Percentiles rank a stretch among this genome's conserved stretches.
These are phyloP conservation scores for Drosophila subquinaria DNA, from an alignment of 2,888 invertebrate species.

Conservation along the genomic window DNA sequence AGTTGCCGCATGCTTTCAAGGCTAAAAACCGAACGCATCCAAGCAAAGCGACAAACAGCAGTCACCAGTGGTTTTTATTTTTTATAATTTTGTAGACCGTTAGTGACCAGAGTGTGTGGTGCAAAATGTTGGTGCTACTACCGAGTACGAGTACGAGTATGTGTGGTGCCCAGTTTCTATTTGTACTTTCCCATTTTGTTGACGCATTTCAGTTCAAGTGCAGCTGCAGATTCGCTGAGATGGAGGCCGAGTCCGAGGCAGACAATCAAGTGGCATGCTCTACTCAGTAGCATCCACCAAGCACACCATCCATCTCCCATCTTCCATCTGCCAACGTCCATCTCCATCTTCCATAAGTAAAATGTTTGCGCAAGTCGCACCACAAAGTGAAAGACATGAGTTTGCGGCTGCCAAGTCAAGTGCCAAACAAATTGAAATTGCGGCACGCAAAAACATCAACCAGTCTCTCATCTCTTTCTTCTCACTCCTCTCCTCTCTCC, in stretches of 20 bases:
- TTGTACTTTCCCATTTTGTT: conserved; percentile 79
- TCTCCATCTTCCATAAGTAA: conserved; percentile 51
- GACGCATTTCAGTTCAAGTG: conserved; percentile 80
- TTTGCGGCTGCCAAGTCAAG: conserved; percentile 66
- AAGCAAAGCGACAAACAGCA: conserved; percentile 25
- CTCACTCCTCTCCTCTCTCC: background rate
- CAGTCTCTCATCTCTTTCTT: conserved; percentile 18
- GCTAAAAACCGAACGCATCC: conserved; percentile 24
- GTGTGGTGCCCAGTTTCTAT: conserved; percentile 68
- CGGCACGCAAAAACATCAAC: conserved; percentile 76
- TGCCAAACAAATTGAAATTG: conserved; percentile 80
- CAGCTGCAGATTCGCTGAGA: conserved; percentile 65
- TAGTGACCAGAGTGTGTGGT: conserved; percentile 16
- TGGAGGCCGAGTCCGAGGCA: conserved; percentile 7
- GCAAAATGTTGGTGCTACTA: conserved; percentile 32
- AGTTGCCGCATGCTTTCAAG: conserved; percentile 15
- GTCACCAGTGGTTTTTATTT: conserved; percentile 6
- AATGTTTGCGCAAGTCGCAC: conserved; percentile 77
- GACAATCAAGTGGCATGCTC: conserved; percentile 59
- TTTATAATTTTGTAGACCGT: conserved; percentile 12
- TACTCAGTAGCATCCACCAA: conserved; percentile 8
- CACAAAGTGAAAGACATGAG: conserved; percentile 68
- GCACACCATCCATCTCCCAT: conserved; percentile 12
- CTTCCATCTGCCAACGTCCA: conserved; percentile 6
- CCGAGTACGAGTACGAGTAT: background rate